A percentile compares a stretch with the other conserved stretches of the same genome.
Conservation (phyloP, 2,113 vertebrate genomes). For the Megaptera novaeangliae region DNA sequence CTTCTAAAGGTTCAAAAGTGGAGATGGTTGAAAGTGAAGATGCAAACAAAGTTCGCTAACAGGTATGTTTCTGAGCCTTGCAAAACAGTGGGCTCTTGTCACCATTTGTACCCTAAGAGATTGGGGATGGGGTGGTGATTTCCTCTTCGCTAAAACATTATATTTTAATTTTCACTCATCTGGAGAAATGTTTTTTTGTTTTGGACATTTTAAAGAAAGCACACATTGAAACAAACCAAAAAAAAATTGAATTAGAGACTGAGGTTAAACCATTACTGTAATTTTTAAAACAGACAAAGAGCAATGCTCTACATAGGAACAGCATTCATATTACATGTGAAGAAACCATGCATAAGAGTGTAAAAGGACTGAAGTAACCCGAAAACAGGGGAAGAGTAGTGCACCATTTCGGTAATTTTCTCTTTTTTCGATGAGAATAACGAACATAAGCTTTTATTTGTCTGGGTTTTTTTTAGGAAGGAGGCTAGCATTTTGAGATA, state of each 20-base stretch:
- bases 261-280: background rate
- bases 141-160: background rate
- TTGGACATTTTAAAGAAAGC: background rate
- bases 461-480: background rate
- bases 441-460: background rate
- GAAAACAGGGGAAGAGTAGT: background rate
- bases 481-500: background rate
- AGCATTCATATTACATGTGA: background rate
- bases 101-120: background rate
- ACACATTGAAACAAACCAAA: background rate
- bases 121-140: background rate
- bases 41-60: background rate
- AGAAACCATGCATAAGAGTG: background rate
- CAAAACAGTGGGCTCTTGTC: background rate
- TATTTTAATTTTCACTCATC: background rate
- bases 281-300: background rate
- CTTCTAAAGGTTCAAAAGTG: background rate
- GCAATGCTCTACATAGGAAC: background rate
- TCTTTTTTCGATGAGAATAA: background rate
- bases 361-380: background rate
- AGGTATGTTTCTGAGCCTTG: background rate
- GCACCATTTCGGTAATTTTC: background rate
- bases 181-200: background rate
- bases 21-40: background rate
- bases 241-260: background rate